A percentile compares a stretch with the other conserved stretches of the same genome.
Conservation (phyloP, 2,113 vertebrate species). For the Lipophrys pholis region DNA sequence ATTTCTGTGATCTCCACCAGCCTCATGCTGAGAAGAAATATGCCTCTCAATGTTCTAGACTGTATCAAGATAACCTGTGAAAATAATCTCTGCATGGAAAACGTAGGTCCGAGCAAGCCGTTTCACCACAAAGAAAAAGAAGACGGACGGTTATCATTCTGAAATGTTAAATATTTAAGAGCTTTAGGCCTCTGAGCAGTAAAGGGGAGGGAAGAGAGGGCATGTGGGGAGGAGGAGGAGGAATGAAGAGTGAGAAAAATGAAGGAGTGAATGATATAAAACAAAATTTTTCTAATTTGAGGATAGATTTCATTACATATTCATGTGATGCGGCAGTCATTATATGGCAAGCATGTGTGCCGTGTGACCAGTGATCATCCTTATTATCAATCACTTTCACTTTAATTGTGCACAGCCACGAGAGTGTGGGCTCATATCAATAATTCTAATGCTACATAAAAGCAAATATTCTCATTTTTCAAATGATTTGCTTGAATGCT, state of each 20-base stretch:
- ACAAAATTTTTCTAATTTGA: constrained; percentile 61
- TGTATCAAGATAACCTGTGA: constrained; percentile 4
- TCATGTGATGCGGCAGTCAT: constrained; percentile 50
- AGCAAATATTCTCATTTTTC: constrained; percentile 67
- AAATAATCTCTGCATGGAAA: constrained; percentile 2
- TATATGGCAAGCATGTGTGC: background rate
- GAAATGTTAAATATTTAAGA: constrained; percentile 76
- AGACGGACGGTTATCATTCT: constrained; percentile 42
- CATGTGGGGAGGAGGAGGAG: constrained; percentile 45
- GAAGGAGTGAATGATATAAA: constrained; percentile 42
- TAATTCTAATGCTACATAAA: constrained; percentile 58
- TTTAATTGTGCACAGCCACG: constrained; percentile 56
- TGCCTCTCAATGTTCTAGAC: constrained; percentile 14
- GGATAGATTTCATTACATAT: constrained; percentile 64
- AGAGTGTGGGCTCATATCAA: constrained; percentile 52
- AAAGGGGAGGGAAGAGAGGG: background rate
- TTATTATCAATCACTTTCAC: constrained; percentile 60
- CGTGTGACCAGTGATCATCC: constrained; percentile 39
- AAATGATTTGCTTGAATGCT: constrained; percentile 61
- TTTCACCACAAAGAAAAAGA: constrained; percentile 25
- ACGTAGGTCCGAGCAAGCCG: constrained; percentile 12
- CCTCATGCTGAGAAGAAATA: constrained; percentile 25
- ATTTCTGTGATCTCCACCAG: constrained; percentile 48
- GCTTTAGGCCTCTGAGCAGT: constrained; percentile 32
- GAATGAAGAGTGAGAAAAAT: constrained; percentile 25